Base-by-base conservation (phyloP, 2,797 vertebrate genomes). In the Esox lucius region DNA sequence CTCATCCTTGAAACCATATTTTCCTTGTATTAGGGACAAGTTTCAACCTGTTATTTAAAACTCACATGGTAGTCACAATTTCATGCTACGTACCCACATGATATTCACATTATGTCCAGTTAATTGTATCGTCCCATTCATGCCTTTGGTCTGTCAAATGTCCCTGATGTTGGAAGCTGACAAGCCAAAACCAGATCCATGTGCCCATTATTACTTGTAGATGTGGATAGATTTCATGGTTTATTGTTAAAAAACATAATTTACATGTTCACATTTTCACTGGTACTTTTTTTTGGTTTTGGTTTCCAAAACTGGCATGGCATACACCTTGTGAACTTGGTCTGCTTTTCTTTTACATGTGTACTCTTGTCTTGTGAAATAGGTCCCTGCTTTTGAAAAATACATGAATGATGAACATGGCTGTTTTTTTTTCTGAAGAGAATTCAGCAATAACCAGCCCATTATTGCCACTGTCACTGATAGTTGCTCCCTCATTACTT, bases 101-200 rank as follows among this genome's bases (percentile, higher is more conserved):
- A 46, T 88, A 91, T 91, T 91, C 86, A 90, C 86, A 91, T 90
- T 90, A 90, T 83, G 80, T 84, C 75, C 82, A 82, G 84, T 89
- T 92, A 86, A 92, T 91, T 90, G 84, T 84, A 79, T 90, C 92
- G 91, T 92, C 90, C 89, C 83, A 90, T 88, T 88, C 86, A 89
- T 81, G 77, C 84, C 89, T 92, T 92, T 92, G 91, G 90, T 91
- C 87, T 91, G 89, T 89, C 82, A 77, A 86, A 85, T 85, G 87
- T 88, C 89, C 91, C 89, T 89, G 92, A 89, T 85, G 81, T 83
- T 17, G 84, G 74, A 86, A 82, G 85, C 88, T 91, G 88, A 90
- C 89, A 80, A 89, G 88, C 88, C 35, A 39, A 39, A 39, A 39
- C 35, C 35, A 39, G 7, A 39, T 39, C 35, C 35, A 39, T 39